Percentiles rank a stretch among this genome's conserved stretches.
Conservation (phyloP, 2,113 vertebrate species). For the Gobiocypris rarus region DNA sequence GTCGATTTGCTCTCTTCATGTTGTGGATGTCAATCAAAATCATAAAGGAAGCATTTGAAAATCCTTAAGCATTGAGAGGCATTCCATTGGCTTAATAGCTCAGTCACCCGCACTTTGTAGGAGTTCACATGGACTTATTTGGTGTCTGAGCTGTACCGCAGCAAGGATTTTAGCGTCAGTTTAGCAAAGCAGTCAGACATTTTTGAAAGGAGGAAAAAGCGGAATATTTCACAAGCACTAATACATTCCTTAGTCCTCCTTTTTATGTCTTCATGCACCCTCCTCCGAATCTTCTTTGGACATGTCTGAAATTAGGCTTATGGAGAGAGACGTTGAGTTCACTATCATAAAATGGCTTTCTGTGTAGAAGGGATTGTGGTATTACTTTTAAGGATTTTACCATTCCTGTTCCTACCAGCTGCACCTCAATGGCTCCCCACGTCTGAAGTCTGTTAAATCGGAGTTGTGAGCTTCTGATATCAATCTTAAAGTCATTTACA, state of each 20-base stretch:
- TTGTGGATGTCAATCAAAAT: constrained; percentile 47
- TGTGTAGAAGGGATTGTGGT: background rate
- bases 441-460: constrained; percentile 21
- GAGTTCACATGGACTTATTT: constrained; percentile 25
- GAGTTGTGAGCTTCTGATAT: constrained; percentile 22
- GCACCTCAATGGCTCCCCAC: constrained; percentile 6
- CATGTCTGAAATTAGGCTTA: background rate
- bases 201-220: constrained; percentile 42
- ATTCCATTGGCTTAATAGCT: constrained; percentile 31
- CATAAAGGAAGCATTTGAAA: constrained; percentile 32
- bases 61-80: constrained; percentile 37
- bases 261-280: background rate
- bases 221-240: constrained; percentile 53
- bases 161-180: constrained; percentile 12
- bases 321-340: constrained; percentile 50
- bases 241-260: constrained; percentile 49
- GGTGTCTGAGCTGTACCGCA: background rate
- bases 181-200: constrained; percentile 37
- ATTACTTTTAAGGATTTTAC: constrained; percentile 24
- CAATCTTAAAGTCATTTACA: constrained; percentile 43
- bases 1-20: background rate
- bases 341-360: constrained; percentile 41
- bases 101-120: background rate
- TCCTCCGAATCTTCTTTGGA: constrained; percentile 7
- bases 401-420: background rate